Conservation (phyloP, 2,888 invertebrate genomes). For the Helobdella robusta region DNA sequence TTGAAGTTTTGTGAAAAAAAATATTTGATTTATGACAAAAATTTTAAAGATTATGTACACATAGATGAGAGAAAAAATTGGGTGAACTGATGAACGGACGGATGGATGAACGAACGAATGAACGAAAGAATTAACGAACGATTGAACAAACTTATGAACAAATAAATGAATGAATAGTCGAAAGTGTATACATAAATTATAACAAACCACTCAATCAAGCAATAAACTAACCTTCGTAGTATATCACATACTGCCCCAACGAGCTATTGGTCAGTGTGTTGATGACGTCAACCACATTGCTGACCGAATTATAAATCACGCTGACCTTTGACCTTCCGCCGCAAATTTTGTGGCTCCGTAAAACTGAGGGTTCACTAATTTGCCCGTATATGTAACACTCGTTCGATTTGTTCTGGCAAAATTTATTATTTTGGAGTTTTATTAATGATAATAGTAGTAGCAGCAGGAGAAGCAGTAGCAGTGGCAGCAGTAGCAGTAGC, state of each 20-base stretch:
- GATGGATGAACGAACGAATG: background rate
- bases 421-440: too few relatives aligned
- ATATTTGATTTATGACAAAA: too few relatives aligned
- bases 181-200: too few relatives aligned
- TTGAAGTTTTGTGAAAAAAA: too few relatives aligned
- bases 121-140: background rate
- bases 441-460: too few relatives aligned
- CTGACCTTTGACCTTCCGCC: background rate
- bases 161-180: background rate
- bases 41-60: too few relatives aligned
- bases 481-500: background rate
- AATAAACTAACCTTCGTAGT: conserved; percentile 34
- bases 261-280: conserved; percentile 27
- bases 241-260: conserved; percentile 32
- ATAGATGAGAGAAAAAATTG: too few relatives aligned
- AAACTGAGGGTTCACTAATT: conserved; percentile 10
- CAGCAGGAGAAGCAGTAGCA: background rate
- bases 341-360: background rate
- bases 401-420: background rate
- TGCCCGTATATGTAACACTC: background rate
- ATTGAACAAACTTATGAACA: background rate
- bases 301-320: conserved; percentile 28
- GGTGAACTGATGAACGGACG: background rate
- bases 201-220: too few relatives aligned
- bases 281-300: conserved; percentile 31